A percentile compares a stretch with the other conserved stretches of the same genome.
Conservation (phyloP, 2,888 invertebrate species). For the Cephus pygmeus region DNA sequence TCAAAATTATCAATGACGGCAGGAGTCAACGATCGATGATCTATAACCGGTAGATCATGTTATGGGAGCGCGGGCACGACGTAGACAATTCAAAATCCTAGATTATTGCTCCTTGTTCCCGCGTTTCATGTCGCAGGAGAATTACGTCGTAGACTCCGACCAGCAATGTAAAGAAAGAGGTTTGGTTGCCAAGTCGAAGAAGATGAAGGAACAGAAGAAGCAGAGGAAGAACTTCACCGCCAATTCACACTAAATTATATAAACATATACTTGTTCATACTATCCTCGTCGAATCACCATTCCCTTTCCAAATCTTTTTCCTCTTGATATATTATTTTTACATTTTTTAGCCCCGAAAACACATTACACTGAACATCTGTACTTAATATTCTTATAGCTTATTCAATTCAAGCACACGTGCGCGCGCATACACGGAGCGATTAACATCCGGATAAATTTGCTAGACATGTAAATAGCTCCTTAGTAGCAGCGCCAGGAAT, state of each 20-base stretch:
- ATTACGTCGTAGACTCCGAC: constrained; percentile 5
- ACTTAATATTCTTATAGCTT: neutral
- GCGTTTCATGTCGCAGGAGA: constrained; percentile 41
- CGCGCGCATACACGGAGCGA: neutral
- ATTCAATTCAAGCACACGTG: neutral
- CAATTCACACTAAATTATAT: neutral
- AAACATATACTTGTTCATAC: constrained; percentile 4
- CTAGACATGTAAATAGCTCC: constrained; percentile 54
- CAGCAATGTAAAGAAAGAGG: constrained; percentile 2
- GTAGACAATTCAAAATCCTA: constrained; percentile 40
- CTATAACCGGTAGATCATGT: neutral
- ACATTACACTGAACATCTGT: neutral
- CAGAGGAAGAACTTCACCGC: neutral
- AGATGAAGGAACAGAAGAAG: neutral
- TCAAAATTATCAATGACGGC: neutral
- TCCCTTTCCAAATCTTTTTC: neutral
- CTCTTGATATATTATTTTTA: constrained; percentile 1
- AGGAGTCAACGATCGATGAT: neutral
- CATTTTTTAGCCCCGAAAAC: neutral
- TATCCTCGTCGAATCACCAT: constrained; percentile 1
- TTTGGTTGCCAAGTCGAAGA: constrained; percentile 3
- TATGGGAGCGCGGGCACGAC: constrained; percentile 55
- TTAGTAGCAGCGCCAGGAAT: constrained; percentile 45
- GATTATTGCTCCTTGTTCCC: constrained; percentile 59
- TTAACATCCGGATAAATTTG: neutral